Percentiles rank a stretch among this genome's conserved stretches.
These are phyloP conservation scores for Theropithecus gelada DNA, from an alignment of 2,113 vertebrate species.

Conservation along the genomic window DNA sequence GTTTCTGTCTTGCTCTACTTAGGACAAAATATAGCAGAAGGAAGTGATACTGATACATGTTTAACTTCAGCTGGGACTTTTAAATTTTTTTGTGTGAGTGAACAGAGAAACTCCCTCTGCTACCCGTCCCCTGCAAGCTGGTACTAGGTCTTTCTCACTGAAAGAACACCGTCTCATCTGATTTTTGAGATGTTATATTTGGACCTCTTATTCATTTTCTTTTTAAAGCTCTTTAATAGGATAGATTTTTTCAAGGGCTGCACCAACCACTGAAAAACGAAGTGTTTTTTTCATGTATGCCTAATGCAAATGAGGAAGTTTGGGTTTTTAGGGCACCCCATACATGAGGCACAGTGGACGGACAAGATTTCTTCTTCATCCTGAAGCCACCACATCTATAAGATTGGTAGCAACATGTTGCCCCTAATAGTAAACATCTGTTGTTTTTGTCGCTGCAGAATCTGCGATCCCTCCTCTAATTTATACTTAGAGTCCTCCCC, in stretches of 20 bases:
- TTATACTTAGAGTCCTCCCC: background rate
- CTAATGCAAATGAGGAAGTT: background rate
- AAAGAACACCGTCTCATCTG: background rate
- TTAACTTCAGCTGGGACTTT: background rate
- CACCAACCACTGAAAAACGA: background rate
- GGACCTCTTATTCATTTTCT: background rate
- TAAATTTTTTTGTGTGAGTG: no score
- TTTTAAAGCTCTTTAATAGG: background rate
- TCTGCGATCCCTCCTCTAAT: background rate
- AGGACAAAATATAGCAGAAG: background rate
- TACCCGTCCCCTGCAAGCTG: background rate
- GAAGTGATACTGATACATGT: background rate
- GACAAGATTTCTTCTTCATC: background rate
- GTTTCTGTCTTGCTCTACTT: background rate
- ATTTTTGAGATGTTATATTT: background rate
- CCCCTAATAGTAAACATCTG: background rate
- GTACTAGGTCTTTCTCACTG: background rate
- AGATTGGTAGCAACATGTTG: background rate
- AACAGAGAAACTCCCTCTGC: background rate
- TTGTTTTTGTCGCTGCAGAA: background rate
- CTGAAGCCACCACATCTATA: accelerated
- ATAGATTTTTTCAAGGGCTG: background rate
- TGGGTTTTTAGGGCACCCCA: background rate
- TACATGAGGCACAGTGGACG: accelerated
- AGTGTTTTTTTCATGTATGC: background rate